Evolutionary conservation across 2,113 vertebrate species (phyloP).

Genomic region (Hyperoodon ampullatus): DNA sequence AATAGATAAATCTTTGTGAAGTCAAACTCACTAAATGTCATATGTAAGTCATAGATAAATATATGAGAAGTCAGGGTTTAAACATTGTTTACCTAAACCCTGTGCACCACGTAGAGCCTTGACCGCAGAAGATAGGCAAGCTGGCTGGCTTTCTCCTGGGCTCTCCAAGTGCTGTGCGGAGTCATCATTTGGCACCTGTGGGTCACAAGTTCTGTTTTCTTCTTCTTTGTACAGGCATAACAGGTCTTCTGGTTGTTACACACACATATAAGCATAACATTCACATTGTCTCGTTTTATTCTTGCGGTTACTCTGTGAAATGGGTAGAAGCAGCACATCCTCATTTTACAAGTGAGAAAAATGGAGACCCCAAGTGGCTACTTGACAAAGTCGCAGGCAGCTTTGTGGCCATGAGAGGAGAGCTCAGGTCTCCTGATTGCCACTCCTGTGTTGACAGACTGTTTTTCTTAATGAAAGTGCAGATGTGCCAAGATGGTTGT

Average conservation of each 20-base stretch:
- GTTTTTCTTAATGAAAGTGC: not conserved
- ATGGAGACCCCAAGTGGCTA: not conserved
- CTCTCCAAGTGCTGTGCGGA: not conserved
- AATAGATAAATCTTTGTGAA: not conserved
- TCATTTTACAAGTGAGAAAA: conserved; percentile 45
- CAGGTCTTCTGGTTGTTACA: not conserved
- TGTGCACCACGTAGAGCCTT: not conserved
- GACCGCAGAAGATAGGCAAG: not conserved
- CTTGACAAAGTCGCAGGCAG: not conserved
- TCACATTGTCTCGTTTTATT: conserved; percentile 42
- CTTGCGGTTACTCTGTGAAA: not conserved
- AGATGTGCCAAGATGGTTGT: not conserved
- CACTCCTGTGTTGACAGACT: not conserved
- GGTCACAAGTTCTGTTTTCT: not conserved
- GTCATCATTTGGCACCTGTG: not conserved
- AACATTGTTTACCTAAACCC: not conserved
- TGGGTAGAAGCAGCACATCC: not conserved
- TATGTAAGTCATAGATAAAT: not conserved
- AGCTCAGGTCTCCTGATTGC: not conserved
- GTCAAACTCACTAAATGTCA: not conserved
- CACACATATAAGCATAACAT: not conserved
- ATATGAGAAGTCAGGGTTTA: not conserved
- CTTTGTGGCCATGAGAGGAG: not conserved
- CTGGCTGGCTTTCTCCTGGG: not conserved
- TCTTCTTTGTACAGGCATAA: not conserved